These are phyloP conservation scores for Pterois miles DNA, from an alignment of 2,797 vertebrate genomes.

Conservation along the genomic window DNA sequence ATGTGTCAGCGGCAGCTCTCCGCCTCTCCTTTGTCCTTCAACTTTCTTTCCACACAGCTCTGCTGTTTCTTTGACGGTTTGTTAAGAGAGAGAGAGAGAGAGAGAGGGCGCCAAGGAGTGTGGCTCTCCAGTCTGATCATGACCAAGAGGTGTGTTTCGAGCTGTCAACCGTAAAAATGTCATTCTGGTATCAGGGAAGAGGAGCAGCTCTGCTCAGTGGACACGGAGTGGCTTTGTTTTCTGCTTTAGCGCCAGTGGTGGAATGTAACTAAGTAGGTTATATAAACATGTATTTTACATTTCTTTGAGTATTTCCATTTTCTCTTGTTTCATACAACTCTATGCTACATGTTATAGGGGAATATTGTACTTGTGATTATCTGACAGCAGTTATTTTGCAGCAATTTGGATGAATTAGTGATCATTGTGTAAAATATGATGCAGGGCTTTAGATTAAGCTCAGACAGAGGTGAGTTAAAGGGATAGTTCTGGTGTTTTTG, in stretches of 20 bases:
- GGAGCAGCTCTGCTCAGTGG: not conserved
- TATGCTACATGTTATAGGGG: not conserved
- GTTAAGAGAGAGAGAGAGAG: not conserved
- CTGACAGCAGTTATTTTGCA: not conserved
- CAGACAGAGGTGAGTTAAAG: not conserved
- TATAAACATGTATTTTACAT: not conserved
- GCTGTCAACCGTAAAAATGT: not conserved
- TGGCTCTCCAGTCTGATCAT: not conserved
- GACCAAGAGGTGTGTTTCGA: not conserved
- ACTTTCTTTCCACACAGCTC: slow-evolving; percentile 53
- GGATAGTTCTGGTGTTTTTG: no score
- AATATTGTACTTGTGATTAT: not conserved
- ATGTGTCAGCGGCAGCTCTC: slow-evolving; percentile 9
- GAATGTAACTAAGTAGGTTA: not conserved
- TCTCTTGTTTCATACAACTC: not conserved
- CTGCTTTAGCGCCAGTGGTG: not conserved
- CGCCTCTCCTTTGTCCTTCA: slow-evolving; percentile 14
- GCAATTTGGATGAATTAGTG: not conserved
- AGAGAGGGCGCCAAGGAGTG: not conserved
- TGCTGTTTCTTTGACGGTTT: slow-evolving; percentile 5
- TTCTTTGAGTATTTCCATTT: not conserved
- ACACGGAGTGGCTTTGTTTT: not conserved
- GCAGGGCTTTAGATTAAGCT: not conserved
- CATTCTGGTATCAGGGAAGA: not conserved
- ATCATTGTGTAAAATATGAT: not conserved